Base-by-base conservation (phyloP, 2,113 vertebrate species). In the pig (Sus scrofa) region DNA sequence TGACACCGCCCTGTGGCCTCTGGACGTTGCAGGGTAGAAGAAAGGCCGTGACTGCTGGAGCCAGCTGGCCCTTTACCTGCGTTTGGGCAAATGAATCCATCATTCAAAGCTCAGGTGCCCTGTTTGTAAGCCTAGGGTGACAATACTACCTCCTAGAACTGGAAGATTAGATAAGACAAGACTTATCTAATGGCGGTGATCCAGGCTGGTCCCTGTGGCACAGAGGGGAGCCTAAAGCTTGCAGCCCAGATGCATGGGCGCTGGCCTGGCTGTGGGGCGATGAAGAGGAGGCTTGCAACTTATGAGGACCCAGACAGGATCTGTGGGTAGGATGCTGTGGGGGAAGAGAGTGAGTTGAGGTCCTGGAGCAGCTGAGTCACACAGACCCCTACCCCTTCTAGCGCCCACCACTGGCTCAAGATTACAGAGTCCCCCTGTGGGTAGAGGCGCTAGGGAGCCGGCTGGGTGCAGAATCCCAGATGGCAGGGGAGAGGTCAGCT, bases 401-500 rank as follows among this genome's bases (percentile, higher is more conserved):
- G 30, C 70, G 62, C 67, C 30, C 19, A 15, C 52, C 13, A n/a
- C 34, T 22, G 86, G 71, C 30, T 68, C 24, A 13, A 34, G 74
- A 78, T 30, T 78, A 62, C 77, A 6, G 52, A 62, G 56, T 32
- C 39, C 10, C 2, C 39, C 65, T 77, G 60, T 68, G 74, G 77
- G 70, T 7, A 63, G 37, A n/a, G 58, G 85, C 0, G 0, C 79
- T 11, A 79, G 85, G 75, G 27, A 20, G 34, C 71, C 30, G 63
- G 16, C 62, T 11, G 89, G 60, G 19, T 77, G 5, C 37, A 27
- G 89, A 81, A 22, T 58, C 78, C 65, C 9, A 0, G 32, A 26
- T 50, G 16, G 77, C 37, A 3, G 16, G 37, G 86, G 95, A 83
- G 85, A 96, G 88, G 90, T 75, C 75, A n/a, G 81, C 32, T 78